These are phyloP conservation scores for Criorhina ranunculi DNA, from an alignment of 2,888 invertebrate genomes.

Conservation along the genomic window DNA sequence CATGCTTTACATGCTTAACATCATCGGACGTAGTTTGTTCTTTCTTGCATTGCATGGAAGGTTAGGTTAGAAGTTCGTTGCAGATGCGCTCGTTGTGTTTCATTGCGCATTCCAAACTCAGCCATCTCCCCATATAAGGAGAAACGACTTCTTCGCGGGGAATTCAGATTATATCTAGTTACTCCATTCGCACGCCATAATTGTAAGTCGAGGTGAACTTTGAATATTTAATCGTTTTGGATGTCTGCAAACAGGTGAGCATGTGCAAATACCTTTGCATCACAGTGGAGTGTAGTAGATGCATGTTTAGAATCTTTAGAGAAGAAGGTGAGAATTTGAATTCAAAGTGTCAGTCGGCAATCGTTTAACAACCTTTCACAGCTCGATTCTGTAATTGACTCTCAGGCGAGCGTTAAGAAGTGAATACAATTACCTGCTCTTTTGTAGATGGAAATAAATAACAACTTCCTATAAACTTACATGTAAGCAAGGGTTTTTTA, in stretches of 20 bases:
- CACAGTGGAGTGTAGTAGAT: conserved; percentile 6
- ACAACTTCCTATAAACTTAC: no score
- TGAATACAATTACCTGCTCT: conserved; percentile 20
- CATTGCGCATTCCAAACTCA: conserved; percentile 62
- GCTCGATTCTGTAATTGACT: conserved; percentile 49
- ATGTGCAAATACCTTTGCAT: conserved; percentile 57
- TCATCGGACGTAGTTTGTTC: conserved; percentile 37
- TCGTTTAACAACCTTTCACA: conserved; percentile 45
- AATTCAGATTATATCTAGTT: conserved; percentile 38
- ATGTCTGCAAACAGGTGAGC: conserved; percentile 51
- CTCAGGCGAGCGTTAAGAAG: background rate
- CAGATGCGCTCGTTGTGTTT: conserved; percentile 31
- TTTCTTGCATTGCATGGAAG: conserved; percentile 60
- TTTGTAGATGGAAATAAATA: background rate
- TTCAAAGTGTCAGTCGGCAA: conserved; percentile 52
- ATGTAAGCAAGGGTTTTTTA: no score
- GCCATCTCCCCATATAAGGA: conserved; percentile 19
- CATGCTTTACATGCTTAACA: conserved; percentile 59
- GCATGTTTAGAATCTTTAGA: conserved; percentile 13
- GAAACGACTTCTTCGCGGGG: background rate
- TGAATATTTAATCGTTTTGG: conserved; percentile 66
- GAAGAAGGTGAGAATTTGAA: conserved; percentile 2
- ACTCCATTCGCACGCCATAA: conserved; percentile 68
- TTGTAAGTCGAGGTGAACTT: conserved; percentile 43
- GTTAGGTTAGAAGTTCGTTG: conserved; percentile 20